These are phyloP conservation scores for Ladona fulva DNA, from an alignment of 1,140 invertebrate genomes.

Conservation along the genomic window DNA sequence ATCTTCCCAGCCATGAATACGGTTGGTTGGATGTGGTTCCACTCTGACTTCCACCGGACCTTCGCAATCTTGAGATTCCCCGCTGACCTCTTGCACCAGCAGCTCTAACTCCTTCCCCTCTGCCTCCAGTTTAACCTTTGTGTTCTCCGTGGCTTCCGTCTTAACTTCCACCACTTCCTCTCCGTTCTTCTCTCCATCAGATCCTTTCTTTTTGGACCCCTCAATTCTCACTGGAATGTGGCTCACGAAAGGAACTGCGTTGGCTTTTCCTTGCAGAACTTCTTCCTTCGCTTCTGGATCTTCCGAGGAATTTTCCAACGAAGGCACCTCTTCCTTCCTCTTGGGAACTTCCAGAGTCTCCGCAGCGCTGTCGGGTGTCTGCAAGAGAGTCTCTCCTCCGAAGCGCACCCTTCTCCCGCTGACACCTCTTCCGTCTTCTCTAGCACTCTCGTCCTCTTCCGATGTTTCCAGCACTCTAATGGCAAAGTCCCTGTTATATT, in stretches of 20 bases:
- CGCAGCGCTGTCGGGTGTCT: conserved; percentile 69
- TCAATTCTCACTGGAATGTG: conserved; percentile 13
- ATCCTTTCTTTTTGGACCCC: neutral
- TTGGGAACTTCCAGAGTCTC: conserved; percentile 10
- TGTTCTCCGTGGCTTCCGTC: neutral
- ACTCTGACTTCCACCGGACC: conserved; percentile 26
- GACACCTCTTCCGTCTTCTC: neutral
- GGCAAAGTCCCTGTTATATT: conserved; percentile 21
- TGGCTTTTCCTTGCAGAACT: neutral
- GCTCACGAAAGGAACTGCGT: neutral
- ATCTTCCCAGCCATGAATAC: conserved; percentile 38
- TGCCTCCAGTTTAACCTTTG: neutral
- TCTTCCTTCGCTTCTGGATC: neutral
- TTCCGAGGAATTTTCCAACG: neutral
- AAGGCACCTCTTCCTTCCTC: neutral
- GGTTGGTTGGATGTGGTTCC: neutral
- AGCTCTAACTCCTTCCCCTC: neutral
- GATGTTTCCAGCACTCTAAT: conserved; percentile 33
- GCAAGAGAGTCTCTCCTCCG: conserved; percentile 67
- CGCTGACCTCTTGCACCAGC: conserved; percentile 18
- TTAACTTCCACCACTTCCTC: neutral
- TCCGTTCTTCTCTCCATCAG: neutral
- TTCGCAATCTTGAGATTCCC: conserved; percentile 31
- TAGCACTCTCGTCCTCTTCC: conserved; percentile 35
- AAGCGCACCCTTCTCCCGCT: conserved; percentile 54